Percentiles rank a stretch among this genome's conserved stretches.
phyloP scores from a whole-genome alignment of 1,140 invertebrate genomes.

The Phenacoccus solenopsis region DNA sequence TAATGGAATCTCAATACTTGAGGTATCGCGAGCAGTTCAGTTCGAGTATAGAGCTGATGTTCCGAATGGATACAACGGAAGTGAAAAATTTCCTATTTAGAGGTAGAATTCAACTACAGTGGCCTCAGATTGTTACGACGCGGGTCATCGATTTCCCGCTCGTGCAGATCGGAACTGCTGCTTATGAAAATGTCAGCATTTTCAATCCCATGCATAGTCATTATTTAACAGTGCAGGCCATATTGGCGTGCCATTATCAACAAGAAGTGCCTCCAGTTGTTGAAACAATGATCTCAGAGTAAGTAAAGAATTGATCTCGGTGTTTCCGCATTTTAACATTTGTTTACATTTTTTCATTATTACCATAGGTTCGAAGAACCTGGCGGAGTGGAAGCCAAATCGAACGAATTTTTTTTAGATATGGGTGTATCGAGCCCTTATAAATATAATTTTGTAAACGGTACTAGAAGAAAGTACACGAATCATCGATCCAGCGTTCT shows the following conservation, averaged over 20 bases:
- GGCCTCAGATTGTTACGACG: constrained; percentile 49
- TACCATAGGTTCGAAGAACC: not conserved
- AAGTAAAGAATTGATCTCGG: too few species aligned
- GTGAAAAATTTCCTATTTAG: constrained; percentile 41
- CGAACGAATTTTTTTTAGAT: constrained; percentile 10
- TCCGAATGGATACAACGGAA: constrained; percentile 54
- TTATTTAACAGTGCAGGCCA: constrained; percentile 45
- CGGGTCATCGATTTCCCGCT: constrained; percentile 55
- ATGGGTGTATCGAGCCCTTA: not conserved
- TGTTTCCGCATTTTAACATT: too few species aligned
- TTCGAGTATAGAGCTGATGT: constrained; percentile 21
- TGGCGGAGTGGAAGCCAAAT: not conserved
- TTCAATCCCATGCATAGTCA: constrained; percentile 45
- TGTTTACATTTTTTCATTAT: not conserved
- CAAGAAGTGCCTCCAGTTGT: not conserved
- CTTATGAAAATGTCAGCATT: constrained; percentile 46
- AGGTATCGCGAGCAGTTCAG: constrained; percentile 27
- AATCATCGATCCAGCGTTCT: not conserved
- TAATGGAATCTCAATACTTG: constrained; percentile 43
- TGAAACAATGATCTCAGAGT: not conserved
- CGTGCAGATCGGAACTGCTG: constrained; percentile 66
- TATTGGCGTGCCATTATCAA: constrained; percentile 27
- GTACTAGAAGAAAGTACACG: not conserved
- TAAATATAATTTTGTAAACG: not conserved
- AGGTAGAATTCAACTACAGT: constrained; percentile 53